Evolutionary conservation across 2,797 vertebrate genomes (phyloP), one percentile per base, ranked within the genome.

Genomic region (Hybognathus amarus): DNA sequence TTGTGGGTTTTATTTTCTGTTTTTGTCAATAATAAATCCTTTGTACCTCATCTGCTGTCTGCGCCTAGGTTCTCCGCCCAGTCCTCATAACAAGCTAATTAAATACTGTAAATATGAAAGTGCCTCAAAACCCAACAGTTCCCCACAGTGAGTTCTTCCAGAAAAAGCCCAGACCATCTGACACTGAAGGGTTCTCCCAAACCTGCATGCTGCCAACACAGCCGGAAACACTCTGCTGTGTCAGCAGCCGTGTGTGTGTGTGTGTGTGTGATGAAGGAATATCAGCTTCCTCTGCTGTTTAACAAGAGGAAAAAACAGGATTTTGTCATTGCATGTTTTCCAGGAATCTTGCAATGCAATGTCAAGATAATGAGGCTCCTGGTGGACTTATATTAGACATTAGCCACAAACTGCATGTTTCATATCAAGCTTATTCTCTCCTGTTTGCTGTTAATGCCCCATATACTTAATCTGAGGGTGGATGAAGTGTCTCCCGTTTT

Each of bases 141-240:
- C 77, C 45, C 77, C 59, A 82, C 40, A 42, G 80, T 52, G 73
- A 71, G 54, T 71, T 85, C 63, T 77, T 85, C 83, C 77, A 83
- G 78, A 85, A 83, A 85, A 85, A 87, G 83, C 80, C 79, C 63
- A 54, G 64, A 84, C 86, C 86, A 87, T 87, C 80, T 87, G 86
- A 87, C 86, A 87, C 83, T 79, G 77, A 85, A 87, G 83, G 86
- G 80, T 80, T 87, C 80, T 87, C 86, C 86, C 83, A 85, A 85
- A 83, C 82, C 80, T 67, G 30, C 83, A 81, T 80, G 45, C 30
- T 83, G 83, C 77, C 67, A 87, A 80, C 56, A 83, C 83, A 80
- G 76, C 80, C 70, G 67, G 80, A 78, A 87, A 45, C 77, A 77
- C 80, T 64, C 64, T 85, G 83, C 77, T 85, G 67, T 84, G 76